Base-by-base conservation (phyloP, 2,888 invertebrate species). In the Drosophila austrosaltans region DNA sequence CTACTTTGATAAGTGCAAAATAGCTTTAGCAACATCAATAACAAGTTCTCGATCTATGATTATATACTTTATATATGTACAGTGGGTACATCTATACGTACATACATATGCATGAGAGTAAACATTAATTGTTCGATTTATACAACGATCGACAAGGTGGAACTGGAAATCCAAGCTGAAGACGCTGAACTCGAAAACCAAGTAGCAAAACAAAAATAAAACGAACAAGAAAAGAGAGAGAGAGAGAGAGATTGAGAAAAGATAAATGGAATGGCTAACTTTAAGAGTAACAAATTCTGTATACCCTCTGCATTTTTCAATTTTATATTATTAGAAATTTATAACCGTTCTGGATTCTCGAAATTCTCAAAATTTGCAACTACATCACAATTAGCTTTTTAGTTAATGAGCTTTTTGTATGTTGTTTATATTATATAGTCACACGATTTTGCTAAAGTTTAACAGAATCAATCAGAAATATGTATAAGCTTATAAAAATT, bases 1-100 rank as follows among this genome's bases (percentile, higher is more conserved):
- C 54, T 42, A 53, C 28, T 1, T 53, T 72, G 70, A 70, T 72
- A 70, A 59, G 42, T 39, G 58, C 36, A 30, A 10, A 39, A 39
- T 40, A 22, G 22, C n/a, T 8, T 25, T 25, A 40, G n/a, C 39
- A 12, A 25, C 48, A 39, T 30, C 28, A 54, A 39, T 25, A 40
- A 22, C 6, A 22, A 65, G 7, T 32, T n/a, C 22, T n/a, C 7
- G 22, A 22, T 10, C 22, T 1, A 10, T 48, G 48, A 48, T 48
- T 22, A 12, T 36, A 22, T 32, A 16, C 10, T 12, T 7, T 1
- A 16, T 5, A 28, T 16, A 39, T 22, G 8, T 36, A 36, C 10
- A 8, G 4, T 36, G 7, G 10, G 10, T 36, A 8, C 36, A 36
- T 39, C 36, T 1, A 12, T 58, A 25, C 12, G 12, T 39, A 57